These are phyloP conservation scores for Melitaea athalia DNA, from an alignment of 2,888 invertebrate species.

Conservation along the genomic window DNA sequence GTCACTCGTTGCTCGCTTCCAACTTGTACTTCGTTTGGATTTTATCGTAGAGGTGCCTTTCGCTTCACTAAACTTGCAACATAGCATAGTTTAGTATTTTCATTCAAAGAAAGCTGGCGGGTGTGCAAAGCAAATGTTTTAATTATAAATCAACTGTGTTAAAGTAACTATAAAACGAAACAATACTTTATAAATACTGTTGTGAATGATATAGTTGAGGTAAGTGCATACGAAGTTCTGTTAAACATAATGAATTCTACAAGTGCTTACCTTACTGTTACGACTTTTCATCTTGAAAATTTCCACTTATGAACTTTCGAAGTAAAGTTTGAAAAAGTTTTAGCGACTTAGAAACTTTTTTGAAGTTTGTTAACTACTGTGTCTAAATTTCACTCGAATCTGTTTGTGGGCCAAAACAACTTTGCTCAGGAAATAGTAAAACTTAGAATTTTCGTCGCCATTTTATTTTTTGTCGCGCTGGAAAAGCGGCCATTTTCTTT, in stretches of 20 bases:
- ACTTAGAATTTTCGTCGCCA: constrained; percentile 83
- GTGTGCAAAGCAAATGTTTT: constrained; percentile 79
- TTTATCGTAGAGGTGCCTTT: constrained; percentile 80
- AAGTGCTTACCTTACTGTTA: constrained; percentile 61
- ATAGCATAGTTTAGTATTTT: constrained; percentile 79
- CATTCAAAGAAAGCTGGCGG: constrained; percentile 82
- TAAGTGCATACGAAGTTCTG: constrained; percentile 62
- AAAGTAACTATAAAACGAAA: constrained; percentile 55
- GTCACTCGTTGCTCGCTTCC: constrained; percentile 77
- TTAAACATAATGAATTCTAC: constrained; percentile 57
- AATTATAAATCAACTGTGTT: constrained; percentile 54
- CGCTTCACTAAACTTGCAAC: constrained; percentile 82
- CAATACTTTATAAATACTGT: constrained; percentile 57
- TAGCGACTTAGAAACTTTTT: constrained; percentile 68
- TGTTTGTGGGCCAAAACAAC: constrained; percentile 63
- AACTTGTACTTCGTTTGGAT: constrained; percentile 77
- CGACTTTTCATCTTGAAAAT: constrained; percentile 82
- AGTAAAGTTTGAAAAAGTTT: constrained; percentile 76
- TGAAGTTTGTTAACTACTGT: constrained; percentile 56
- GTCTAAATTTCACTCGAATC: constrained; percentile 56
- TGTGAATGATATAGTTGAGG: constrained; percentile 79
- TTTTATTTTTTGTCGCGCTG: constrained; percentile 84
- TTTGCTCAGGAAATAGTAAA: constrained; percentile 79
- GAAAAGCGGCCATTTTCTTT: constrained; percentile 84
- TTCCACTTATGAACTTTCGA: constrained; percentile 80